A percentile compares a stretch with the other conserved stretches of the same genome.
These are phyloP conservation scores for Oreohelix idahoensis DNA, from an alignment of 1,140 invertebrate genomes.

Conservation along the genomic window DNA sequence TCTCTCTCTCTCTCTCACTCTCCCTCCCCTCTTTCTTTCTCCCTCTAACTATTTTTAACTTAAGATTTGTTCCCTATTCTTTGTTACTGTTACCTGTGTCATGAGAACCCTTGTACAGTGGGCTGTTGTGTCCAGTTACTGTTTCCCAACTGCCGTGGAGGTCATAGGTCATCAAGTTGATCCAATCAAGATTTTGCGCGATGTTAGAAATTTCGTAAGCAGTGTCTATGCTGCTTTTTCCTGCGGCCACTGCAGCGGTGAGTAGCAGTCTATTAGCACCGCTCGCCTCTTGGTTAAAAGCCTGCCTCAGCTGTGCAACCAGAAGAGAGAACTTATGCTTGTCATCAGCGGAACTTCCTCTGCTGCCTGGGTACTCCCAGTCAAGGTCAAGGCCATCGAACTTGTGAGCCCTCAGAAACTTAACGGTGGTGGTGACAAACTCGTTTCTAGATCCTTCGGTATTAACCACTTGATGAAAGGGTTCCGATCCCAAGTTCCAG, in stretches of 20 bases:
- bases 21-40: too few relatives aligned
- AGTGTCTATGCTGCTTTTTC: conserved; percentile 43
- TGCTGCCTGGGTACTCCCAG: conserved; percentile 93
- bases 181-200: conserved; percentile 62
- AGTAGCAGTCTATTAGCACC: conserved; percentile 85
- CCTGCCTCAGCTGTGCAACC: conserved; percentile 77
- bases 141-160: conserved; percentile 76
- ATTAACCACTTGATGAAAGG: conserved; percentile 71
- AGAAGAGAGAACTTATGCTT: conserved; percentile 90
- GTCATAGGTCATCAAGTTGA: conserved; percentile 41
- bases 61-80: too few relatives aligned
- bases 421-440: conserved; percentile 76
- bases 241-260: conserved; percentile 83
- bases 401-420: conserved; percentile 90
- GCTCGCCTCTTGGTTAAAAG: conserved; percentile 82
- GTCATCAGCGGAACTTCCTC: conserved; percentile 91
- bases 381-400: conserved; percentile 77
- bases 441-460: conserved; percentile 42
- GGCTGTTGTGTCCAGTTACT: conserved; percentile 83
- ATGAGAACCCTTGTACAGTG: conserved; percentile 44
- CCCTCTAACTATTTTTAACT: too few relatives aligned
- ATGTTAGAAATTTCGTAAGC: conserved; percentile 37
- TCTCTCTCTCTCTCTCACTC: too few relatives aligned
- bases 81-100: conserved; percentile 54
- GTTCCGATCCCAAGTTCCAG: conserved; percentile 93